Evolutionary conservation across 1,140 invertebrate genomes (phyloP).

Genomic region (Pachypeltis micranthus): DNA sequence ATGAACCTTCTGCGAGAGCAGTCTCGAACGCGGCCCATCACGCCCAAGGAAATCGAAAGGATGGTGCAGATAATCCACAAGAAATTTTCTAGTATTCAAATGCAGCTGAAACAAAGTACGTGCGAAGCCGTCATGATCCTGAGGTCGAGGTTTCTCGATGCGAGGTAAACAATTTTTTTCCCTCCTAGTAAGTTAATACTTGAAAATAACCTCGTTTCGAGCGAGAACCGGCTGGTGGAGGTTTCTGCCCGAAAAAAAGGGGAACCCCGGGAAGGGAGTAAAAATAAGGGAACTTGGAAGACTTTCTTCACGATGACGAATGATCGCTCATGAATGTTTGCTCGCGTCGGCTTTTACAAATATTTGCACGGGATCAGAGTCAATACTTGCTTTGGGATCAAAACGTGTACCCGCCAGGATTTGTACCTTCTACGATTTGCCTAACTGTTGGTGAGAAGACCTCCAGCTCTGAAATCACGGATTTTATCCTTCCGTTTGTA

Average conservation of each 20-base stretch:
- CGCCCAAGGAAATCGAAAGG: constrained; percentile 93
- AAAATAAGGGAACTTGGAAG: no score
- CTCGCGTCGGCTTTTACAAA: constrained; percentile 1
- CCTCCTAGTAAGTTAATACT: neutral
- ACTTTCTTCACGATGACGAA: constrained; percentile 1
- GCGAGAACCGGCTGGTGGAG: no score
- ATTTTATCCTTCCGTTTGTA: no score
- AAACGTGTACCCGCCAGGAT: no score
- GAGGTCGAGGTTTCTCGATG: constrained; percentile 85
- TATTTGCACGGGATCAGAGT: constrained; percentile 6
- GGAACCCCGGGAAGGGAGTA: no score
- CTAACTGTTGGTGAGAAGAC: no score
- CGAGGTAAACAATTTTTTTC: constrained; percentile 53
- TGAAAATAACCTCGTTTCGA: neutral
- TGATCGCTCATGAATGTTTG: constrained; percentile 1
- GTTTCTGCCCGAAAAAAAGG: no score
- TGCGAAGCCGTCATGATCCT: constrained; percentile 99
- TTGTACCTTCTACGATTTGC: no score
- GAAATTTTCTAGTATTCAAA: constrained; percentile 99
- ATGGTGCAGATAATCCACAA: constrained; percentile 99
- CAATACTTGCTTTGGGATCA: no score
- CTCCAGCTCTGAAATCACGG: no score
- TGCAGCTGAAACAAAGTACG: constrained; percentile 98
- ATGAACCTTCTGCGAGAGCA: constrained; percentile 97
- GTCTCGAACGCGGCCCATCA: constrained; percentile 89